phyloP scores from a whole-genome alignment of 2,797 vertebrate species.

The Momotus momota region DNA sequence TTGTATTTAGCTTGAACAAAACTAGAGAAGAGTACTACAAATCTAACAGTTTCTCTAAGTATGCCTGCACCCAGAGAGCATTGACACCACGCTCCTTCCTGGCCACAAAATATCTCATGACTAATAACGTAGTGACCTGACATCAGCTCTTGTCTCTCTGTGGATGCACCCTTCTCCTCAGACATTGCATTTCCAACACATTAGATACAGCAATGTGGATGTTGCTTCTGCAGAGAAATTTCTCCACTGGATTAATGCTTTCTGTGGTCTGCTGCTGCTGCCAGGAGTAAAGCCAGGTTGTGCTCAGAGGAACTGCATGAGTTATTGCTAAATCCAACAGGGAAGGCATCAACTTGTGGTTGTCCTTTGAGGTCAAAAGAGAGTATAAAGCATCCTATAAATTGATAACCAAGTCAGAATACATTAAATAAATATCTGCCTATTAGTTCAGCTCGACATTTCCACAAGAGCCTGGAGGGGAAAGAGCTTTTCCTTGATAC shows the following conservation, averaged over 20 bases:
- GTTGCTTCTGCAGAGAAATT: neutral
- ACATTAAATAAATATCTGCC: neutral
- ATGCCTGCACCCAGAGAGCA: neutral
- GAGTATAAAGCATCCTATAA: neutral
- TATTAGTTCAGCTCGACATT: neutral
- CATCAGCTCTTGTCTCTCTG: neutral
- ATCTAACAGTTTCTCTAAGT: neutral
- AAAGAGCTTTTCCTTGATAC: conserved; percentile 23
- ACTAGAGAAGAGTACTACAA: neutral
- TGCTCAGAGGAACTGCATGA: neutral
- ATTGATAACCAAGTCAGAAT: neutral
- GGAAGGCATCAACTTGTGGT: neutral
- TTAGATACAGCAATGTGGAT: fast-evolving
- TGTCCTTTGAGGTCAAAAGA: conserved; percentile 1
- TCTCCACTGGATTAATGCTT: neutral
- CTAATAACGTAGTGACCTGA: fast-evolving
- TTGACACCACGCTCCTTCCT: neutral
- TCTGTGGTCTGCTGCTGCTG: neutral
- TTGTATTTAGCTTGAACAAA: fast-evolving
- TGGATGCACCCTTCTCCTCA: neutral
- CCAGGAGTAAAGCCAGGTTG: neutral
- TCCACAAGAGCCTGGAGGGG: neutral
- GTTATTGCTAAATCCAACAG: neutral
- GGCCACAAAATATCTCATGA: neutral
- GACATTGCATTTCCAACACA: fast-evolving